These are phyloP conservation scores for Heteromormyrus szaboi DNA, from an alignment of 2,797 vertebrate species.

Conservation along the genomic window DNA sequence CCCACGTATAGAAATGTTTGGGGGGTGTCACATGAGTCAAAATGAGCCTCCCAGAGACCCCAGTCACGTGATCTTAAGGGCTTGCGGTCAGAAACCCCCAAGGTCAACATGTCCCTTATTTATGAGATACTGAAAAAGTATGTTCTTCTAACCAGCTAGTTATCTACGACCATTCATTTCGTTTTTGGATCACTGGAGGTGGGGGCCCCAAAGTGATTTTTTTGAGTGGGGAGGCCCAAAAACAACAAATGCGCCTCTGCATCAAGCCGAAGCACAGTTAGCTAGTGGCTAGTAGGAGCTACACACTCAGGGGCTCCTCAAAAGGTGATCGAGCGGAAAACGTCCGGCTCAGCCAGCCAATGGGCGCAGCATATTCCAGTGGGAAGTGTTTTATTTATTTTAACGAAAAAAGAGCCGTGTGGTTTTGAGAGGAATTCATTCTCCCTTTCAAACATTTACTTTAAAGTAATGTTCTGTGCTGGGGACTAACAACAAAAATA, in stretches of 20 bases:
- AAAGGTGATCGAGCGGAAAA: neutral
- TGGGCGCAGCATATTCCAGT: neutral
- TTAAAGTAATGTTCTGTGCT: neutral
- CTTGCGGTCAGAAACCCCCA: neutral
- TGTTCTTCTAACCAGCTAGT: neutral
- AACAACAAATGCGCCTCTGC: neutral
- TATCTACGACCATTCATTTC: neutral
- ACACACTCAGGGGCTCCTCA: neutral
- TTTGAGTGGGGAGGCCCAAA: neutral
- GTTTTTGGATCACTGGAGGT: neutral
- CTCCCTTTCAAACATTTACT: neutral
- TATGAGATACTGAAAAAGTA: neutral
- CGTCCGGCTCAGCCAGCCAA: neutral
- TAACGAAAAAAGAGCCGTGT: neutral
- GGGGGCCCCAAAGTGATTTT: neutral
- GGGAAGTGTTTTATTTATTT: neutral
- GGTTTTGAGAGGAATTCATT: neutral
- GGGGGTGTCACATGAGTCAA: neutral
- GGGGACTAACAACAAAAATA: neutral
- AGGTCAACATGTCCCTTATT: neutral
- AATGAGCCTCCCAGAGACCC: neutral
- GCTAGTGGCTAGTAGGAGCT: neutral
- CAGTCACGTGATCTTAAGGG: neutral
- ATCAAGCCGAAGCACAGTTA: neutral
- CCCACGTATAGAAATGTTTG: neutral